A percentile compares a stretch with the other conserved stretches of the same genome.
Evolutionary conservation across 2,888 invertebrate species (phyloP).

Genomic region (Ormyrus pomaceus): DNA sequence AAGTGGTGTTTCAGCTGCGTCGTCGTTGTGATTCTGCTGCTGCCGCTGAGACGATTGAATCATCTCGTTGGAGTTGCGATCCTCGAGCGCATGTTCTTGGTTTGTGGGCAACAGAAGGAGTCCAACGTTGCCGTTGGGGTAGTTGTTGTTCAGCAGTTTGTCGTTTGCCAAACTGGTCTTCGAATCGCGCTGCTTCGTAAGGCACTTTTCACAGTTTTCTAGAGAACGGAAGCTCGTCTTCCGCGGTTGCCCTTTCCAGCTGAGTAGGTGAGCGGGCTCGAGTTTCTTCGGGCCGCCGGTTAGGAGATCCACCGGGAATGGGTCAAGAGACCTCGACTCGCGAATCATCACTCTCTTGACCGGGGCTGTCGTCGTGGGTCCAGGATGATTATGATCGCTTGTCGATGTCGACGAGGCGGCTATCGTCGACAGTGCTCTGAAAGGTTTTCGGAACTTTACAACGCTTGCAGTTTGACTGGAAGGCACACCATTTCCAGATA

Average conservation of each 20-base stretch:
- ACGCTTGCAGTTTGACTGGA: neutral
- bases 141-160: slow-evolving; percentile 77
- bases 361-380: no score
- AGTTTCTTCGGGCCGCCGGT: slow-evolving; percentile 11
- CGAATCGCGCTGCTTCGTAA: slow-evolving; percentile 64
- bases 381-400: slow-evolving; percentile 64
- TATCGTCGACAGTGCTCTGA: slow-evolving; percentile 81
- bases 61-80: neutral
- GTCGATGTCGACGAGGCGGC: slow-evolving; percentile 80
- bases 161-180: slow-evolving; percentile 72
- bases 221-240: slow-evolving; percentile 75
- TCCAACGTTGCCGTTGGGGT: slow-evolving; percentile 77
- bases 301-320: slow-evolving; percentile 75
- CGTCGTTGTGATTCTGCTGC: slow-evolving; percentile 56
- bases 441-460: slow-evolving; percentile 65
- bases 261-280: slow-evolving; percentile 39
- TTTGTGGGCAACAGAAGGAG: neutral
- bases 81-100: neutral
- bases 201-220: slow-evolving; percentile 77
- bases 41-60: neutral
- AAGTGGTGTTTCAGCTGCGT: slow-evolving; percentile 76
- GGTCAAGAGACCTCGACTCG: slow-evolving; percentile 82
- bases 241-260: slow-evolving; percentile 51
- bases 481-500: slow-evolving; percentile 40
- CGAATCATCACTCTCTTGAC: slow-evolving; percentile 71